Conservation (phyloP, 2,888 invertebrate genomes). For the Acleris laterana region DNA sequence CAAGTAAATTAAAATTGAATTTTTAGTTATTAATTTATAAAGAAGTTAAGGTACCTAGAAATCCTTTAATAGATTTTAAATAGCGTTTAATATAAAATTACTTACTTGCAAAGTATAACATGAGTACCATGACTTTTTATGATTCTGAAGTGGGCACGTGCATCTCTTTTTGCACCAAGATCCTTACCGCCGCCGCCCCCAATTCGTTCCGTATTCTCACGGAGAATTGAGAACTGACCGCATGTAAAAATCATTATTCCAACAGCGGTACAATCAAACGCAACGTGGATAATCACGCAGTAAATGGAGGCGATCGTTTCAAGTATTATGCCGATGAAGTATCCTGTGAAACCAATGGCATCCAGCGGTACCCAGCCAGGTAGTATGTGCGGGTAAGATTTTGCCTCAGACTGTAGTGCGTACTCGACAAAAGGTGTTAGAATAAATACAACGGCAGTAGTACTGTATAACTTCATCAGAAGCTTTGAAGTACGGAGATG, state of each 20-base stretch:
- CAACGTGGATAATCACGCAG: constrained; percentile 60
- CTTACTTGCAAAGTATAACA: constrained; percentile 58
- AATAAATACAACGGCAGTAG: constrained; percentile 57
- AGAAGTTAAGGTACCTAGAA: too few relatives aligned
- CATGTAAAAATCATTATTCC: constrained; percentile 69
- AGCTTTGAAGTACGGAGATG: constrained; percentile 49
- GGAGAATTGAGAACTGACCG: constrained; percentile 62
- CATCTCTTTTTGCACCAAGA: constrained; percentile 51
- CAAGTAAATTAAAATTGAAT: too few relatives aligned
- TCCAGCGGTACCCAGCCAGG: constrained; percentile 64
- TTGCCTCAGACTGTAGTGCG: constrained; percentile 42
- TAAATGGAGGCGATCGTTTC: constrained; percentile 60
- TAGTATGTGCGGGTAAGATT: constrained; percentile 60
- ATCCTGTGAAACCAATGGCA: constrained; percentile 47
- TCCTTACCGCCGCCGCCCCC: constrained; percentile 54
- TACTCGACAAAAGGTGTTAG: constrained; percentile 65
- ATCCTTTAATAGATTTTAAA: too few relatives aligned
- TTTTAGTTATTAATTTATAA: too few relatives aligned
- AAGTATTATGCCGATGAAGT: constrained; percentile 49
- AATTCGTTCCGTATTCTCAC: constrained; percentile 55
- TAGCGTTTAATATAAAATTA: constrained; percentile 25
- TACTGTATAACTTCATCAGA: constrained; percentile 56
- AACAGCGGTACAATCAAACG: constrained; percentile 61
- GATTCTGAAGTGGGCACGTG: constrained; percentile 61
- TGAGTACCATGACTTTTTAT: constrained; percentile 58